phyloP scores from a whole-genome alignment of 2,888 invertebrate genomes.

The Drosophila leonis region DNA sequence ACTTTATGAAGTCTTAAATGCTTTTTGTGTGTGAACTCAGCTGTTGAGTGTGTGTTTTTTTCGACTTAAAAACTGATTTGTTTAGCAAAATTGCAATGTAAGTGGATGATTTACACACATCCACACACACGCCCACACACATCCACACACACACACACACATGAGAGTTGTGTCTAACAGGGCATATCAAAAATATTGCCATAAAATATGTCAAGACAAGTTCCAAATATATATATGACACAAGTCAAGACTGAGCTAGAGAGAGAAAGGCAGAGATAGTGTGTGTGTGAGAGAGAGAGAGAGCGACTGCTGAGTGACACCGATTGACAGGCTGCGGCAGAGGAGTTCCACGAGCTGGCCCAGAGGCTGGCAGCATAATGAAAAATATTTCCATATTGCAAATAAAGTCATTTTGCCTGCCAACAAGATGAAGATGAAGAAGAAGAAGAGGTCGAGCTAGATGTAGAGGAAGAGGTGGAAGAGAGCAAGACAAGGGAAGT shows the following conservation, averaged over 20 bases:
- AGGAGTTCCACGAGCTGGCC: slow-evolving; percentile 13
- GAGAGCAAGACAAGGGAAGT: slow-evolving; percentile 17
- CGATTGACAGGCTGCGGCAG: slow-evolving; percentile 60
- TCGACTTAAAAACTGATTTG: slow-evolving; percentile 30
- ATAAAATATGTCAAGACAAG: slow-evolving; percentile 65
- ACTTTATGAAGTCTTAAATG: not conserved
- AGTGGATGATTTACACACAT: slow-evolving; percentile 42
- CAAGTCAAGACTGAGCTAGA: slow-evolving; percentile 34
- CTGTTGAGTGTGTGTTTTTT: slow-evolving; percentile 3
- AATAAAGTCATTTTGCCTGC: slow-evolving; percentile 75
- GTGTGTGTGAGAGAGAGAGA: not conserved
- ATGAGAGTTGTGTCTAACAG: slow-evolving; percentile 38
- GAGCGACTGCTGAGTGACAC: slow-evolving; percentile 61
- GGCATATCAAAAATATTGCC: slow-evolving; percentile 73
- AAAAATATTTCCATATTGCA: slow-evolving; percentile 80
- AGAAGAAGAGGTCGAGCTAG: no score
- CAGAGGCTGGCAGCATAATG: slow-evolving; percentile 56
- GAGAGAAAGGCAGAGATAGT: not conserved
- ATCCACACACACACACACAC: slow-evolving; percentile 4
- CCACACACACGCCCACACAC: slow-evolving; percentile 6
- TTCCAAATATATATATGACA: slow-evolving; percentile 53
- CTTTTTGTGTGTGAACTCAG: not conserved
- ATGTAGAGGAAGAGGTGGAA: not conserved
- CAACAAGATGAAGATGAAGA: slow-evolving; percentile 4
- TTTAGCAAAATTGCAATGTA: slow-evolving; percentile 53